Conservation (phyloP, 2,797 vertebrate genomes). For the Acrossocheilus wenchowensis region DNA sequence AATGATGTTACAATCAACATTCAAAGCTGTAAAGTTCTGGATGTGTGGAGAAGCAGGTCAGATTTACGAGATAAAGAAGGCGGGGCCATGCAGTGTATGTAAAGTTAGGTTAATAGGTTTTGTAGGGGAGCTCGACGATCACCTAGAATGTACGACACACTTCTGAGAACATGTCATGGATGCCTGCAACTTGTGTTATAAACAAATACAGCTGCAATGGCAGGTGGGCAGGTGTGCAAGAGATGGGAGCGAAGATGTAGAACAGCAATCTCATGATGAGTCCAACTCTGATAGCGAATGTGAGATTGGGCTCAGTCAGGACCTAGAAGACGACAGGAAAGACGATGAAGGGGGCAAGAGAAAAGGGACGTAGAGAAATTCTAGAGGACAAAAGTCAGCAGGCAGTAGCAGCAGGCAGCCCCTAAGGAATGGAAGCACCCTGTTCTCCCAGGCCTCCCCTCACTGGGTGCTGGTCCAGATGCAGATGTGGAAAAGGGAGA, state of each 20-base stretch:
- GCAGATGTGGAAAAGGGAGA: conserved; percentile 76
- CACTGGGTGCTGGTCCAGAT: conserved; percentile 77
- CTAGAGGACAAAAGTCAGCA: conserved; percentile 62
- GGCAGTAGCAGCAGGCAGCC: conserved; percentile 67
- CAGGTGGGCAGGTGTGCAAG: conserved; percentile 70
- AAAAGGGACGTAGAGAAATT: conserved; percentile 12
- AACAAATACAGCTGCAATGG: conserved; percentile 52
- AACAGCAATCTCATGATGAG: conserved; percentile 78
- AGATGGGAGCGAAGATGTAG: conserved; percentile 67
- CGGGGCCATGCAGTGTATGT: conserved; percentile 29
- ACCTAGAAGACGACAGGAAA: conserved; percentile 56
- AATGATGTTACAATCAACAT: conserved; percentile 35
- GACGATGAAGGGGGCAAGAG: conserved; percentile 6
- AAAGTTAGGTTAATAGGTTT: conserved; percentile 50
- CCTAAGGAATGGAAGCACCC: conserved; percentile 69
- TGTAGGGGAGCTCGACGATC: conserved; percentile 38
- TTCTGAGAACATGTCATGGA: conserved; percentile 51
- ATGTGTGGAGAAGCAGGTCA: conserved; percentile 49
- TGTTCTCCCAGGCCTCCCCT: conserved; percentile 63
- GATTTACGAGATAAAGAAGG: conserved; percentile 45
- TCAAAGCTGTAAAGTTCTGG: conserved; percentile 17
- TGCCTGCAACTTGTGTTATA: conserved; percentile 52
- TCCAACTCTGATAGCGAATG: conserved; percentile 69
- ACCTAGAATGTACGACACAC: conserved; percentile 42
- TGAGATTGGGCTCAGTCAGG: conserved; percentile 55